Evolutionary conservation across 1,140 invertebrate species (phyloP).

Genomic region (Oedothorax gibbosus): DNA sequence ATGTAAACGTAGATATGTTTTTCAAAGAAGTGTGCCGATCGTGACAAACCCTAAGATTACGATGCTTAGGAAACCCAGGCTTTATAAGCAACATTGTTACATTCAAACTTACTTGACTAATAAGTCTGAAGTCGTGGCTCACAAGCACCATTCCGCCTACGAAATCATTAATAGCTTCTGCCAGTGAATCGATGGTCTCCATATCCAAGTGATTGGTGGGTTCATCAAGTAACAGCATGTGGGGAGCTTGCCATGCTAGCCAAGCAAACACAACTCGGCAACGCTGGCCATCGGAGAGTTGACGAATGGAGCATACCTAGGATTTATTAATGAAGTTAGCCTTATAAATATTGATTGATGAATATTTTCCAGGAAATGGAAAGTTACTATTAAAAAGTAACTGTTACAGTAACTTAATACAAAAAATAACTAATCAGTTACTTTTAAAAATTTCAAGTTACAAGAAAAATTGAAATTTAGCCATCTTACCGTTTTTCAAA

Average conservation of each 20-base stretch:
- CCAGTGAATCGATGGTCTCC: conserved; percentile 98
- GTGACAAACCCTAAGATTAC: no score
- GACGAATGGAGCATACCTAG: conserved; percentile 95
- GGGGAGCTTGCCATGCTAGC: conserved; percentile 75
- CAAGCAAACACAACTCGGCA: conserved; percentile 99
- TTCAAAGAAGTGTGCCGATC: no score
- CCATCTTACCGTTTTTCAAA: no score
- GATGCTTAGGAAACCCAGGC: no score
- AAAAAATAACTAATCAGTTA: no score
- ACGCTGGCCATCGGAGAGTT: conserved; percentile 97
- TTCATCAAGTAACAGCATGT: conserved; percentile 78
- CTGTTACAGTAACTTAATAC: no score
- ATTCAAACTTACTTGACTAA: conserved; percentile 85
- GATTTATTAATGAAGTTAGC: conserved; percentile 12
- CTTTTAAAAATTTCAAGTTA: no score
- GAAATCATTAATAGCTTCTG: conserved; percentile 97
- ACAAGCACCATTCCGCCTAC: conserved; percentile 98
- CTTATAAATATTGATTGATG: neutral
- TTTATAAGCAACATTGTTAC: no score
- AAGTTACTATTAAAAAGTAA: no score
- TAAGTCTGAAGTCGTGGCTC: conserved; percentile 97
- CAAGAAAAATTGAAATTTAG: no score
- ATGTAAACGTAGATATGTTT: no score
- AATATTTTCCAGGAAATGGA: neutral
- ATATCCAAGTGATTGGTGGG: conserved; percentile 99